Percentiles rank a stretch among this genome's conserved stretches.
phyloP scores from a whole-genome alignment of 2,797 vertebrate genomes.

The Anguilla marmorata region DNA sequence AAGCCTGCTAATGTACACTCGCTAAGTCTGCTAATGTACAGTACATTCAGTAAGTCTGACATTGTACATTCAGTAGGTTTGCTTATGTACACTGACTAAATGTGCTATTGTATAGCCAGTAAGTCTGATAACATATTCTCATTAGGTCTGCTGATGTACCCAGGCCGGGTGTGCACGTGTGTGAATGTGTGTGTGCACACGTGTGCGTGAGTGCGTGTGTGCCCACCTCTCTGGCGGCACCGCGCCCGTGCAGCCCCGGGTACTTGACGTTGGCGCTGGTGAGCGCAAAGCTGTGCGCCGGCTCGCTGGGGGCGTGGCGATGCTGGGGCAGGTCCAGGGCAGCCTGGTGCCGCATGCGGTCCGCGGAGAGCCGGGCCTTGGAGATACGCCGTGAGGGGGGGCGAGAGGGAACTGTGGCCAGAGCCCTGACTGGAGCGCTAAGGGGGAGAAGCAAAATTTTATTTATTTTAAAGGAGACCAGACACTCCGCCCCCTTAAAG shows the following conservation, averaged over 20 bases:
- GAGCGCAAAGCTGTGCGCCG: conserved; percentile 44
- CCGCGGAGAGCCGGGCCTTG: conserved; percentile 39
- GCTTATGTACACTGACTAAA: no score
- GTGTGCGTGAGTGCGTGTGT: neutral
- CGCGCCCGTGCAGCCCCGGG: conserved; percentile 39
- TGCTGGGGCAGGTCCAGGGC: conserved; percentile 25
- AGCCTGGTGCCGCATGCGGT: conserved; percentile 15
- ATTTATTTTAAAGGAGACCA: neutral
- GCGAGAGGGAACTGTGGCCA: conserved; percentile 50
- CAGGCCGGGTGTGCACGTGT: neutral
- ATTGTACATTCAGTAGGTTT: neutral
- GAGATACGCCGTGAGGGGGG: conserved; percentile 51
- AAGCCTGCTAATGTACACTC: no score
- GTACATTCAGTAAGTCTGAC: neutral
- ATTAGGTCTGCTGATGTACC: neutral
- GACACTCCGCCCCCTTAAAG: neutral
- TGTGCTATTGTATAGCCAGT: no score
- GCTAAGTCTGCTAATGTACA: no score
- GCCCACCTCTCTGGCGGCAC: conserved; percentile 39
- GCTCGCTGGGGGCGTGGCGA: conserved; percentile 33
- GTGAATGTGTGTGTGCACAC: neutral
- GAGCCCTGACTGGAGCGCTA: conserved; percentile 56
- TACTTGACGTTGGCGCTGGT: conserved; percentile 51
- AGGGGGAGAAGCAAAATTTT: conserved; percentile 10
- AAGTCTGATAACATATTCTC: no score